Conservation (phyloP, 2,888 invertebrate species). For the Cephus pygmeus region DNA sequence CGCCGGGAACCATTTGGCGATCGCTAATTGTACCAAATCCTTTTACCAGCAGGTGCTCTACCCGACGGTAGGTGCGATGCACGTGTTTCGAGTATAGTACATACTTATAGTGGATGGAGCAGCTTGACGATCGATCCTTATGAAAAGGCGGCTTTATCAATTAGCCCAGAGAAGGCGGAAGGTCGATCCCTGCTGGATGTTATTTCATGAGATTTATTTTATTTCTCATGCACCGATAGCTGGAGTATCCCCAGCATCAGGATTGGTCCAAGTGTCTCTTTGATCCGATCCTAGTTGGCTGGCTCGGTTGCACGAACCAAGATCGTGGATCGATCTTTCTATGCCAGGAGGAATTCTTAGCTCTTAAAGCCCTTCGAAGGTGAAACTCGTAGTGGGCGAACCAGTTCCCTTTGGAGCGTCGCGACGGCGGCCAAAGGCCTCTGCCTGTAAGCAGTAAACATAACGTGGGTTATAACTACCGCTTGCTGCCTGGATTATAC, state of each 20-base stretch:
- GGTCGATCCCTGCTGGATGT: neutral
- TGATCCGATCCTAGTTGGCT: neutral
- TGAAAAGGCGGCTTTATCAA: neutral
- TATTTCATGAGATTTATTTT: neutral
- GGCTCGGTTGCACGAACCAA: neutral
- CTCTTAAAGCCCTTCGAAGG: conserved; percentile 33
- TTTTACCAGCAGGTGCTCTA: neutral
- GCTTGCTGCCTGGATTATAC: neutral
- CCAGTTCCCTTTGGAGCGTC: conserved; percentile 41
- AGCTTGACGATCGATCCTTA: neutral
- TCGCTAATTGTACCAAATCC: neutral
- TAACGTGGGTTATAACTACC: conserved; percentile 7
- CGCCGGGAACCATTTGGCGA: neutral
- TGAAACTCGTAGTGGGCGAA: conserved; percentile 48
- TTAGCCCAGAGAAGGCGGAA: neutral
- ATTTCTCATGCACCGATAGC: neutral
- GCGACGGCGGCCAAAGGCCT: conserved; percentile 15
- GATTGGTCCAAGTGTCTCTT: neutral
- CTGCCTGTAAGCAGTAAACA: conserved; percentile 9
- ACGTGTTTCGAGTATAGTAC: neutral
- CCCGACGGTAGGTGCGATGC: neutral
- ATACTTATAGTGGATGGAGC: neutral
- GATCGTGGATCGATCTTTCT: conserved; percentile 11
- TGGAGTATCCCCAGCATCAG: neutral
- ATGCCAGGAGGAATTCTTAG: conserved; percentile 14